Percentiles rank a stretch among this genome's conserved stretches.
These are phyloP conservation scores for Macaca nemestrina DNA, from an alignment of 2,113 vertebrate genomes.

Conservation along the genomic window DNA sequence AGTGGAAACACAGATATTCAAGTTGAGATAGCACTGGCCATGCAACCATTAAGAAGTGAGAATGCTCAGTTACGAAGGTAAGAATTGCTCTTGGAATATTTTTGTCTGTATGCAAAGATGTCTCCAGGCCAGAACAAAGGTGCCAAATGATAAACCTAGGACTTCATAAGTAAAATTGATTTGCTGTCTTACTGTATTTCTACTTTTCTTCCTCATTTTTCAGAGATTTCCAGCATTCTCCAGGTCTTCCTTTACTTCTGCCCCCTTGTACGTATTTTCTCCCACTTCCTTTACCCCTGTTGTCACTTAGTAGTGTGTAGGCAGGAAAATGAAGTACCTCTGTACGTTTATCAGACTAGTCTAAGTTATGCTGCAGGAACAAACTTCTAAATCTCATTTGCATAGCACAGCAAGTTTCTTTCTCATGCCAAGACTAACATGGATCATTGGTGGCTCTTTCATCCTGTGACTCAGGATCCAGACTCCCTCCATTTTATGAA, in stretches of 20 bases:
- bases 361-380: background rate
- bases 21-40: constrained; percentile 86
- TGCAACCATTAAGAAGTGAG: constrained; percentile 88
- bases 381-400: background rate
- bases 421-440: background rate
- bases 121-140: background rate
- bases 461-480: background rate
- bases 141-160: background rate
- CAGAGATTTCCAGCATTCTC: background rate
- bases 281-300: background rate
- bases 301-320: background rate
- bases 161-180: background rate
- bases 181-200: background rate
- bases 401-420: background rate
- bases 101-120: constrained; percentile 16
- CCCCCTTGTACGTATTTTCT: background rate
- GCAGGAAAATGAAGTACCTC: background rate
- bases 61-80: constrained; percentile 91
- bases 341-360: background rate
- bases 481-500: background rate
- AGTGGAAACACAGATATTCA: constrained; percentile 78
- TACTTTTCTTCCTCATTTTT: background rate
- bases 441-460: background rate
- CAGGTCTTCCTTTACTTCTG: background rate
- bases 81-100: constrained; percentile 29